A percentile compares a stretch with the other conserved stretches of the same genome.
Evolutionary conservation across 2,888 invertebrate species (phyloP).

Genomic region (Archips crataeganus): DNA sequence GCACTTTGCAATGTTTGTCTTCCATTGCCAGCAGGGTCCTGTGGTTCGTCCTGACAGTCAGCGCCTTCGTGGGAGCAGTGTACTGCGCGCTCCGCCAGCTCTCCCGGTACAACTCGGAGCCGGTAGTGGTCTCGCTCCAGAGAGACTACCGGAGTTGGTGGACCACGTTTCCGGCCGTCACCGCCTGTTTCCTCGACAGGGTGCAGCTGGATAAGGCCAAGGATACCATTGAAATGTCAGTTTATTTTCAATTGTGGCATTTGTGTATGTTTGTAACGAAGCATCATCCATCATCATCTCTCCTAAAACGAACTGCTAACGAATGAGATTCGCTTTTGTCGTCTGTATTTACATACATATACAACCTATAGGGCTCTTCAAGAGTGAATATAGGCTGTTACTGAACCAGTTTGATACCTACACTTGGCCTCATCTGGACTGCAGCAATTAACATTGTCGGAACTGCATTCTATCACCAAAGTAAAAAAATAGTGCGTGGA

Average conservation of each 20-base stretch:
- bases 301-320: too few species aligned
- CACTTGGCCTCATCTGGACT: too few species aligned
- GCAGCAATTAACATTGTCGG: too few species aligned
- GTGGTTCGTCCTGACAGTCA: conserved; percentile 68
- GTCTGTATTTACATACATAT: too few species aligned
- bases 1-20: not conserved
- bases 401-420: too few species aligned
- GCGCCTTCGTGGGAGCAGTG: conserved; percentile 71
- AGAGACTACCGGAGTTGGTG: conserved; percentile 78
- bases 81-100: conserved; percentile 75
- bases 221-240: conserved; percentile 61
- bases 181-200: conserved; percentile 74
- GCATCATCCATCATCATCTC: too few species aligned
- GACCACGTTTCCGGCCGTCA: conserved; percentile 77
- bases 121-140: conserved; percentile 79
- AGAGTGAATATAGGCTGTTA: too few species aligned
- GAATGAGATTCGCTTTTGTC: too few species aligned
- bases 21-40: conserved; percentile 64
- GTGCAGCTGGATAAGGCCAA: conserved; percentile 66
- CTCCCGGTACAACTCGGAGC: conserved; percentile 72
- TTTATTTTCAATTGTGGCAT: not conserved
- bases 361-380: too few species aligned
- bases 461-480: too few species aligned
- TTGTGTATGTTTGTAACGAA: too few species aligned
- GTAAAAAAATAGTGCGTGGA: too few species aligned